Conservation (phyloP, 2,113 vertebrate species). For the Pachycephala philippinensis region DNA sequence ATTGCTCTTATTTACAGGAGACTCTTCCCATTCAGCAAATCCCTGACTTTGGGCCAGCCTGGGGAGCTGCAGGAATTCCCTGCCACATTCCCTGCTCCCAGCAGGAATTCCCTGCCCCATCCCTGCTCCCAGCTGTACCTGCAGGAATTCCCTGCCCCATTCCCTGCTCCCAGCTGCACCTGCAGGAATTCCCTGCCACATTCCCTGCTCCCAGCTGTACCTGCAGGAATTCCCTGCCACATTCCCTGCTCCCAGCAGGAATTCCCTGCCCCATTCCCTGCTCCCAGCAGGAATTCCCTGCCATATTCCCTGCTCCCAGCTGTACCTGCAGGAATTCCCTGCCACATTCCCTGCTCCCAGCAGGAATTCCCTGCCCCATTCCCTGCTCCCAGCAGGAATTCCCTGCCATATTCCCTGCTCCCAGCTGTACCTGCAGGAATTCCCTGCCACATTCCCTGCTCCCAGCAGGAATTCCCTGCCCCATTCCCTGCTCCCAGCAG, state of each 20-base stretch:
- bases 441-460: not conserved
- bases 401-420: not conserved
- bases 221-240: slow-evolving; percentile 71
- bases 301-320: not conserved
- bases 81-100: not conserved
- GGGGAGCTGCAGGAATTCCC: not conserved
- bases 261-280: not conserved
- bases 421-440: not conserved
- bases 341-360: not conserved
- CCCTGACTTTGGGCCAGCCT: not conserved
- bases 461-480: not conserved
- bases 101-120: no score
- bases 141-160: no score
- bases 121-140: slow-evolving; percentile 76
- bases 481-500: not conserved
- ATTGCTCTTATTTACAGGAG: not conserved
- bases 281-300: not conserved
- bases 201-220: slow-evolving; percentile 68
- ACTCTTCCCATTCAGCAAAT: not conserved
- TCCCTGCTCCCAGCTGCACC: slow-evolving; percentile 73
- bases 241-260: not conserved
- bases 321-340: not conserved
- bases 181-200: no score
- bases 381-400: not conserved
- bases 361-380: not conserved